Base-by-base conservation (phyloP, 2,797 vertebrate genomes). In the Anguilla marmorata region DNA sequence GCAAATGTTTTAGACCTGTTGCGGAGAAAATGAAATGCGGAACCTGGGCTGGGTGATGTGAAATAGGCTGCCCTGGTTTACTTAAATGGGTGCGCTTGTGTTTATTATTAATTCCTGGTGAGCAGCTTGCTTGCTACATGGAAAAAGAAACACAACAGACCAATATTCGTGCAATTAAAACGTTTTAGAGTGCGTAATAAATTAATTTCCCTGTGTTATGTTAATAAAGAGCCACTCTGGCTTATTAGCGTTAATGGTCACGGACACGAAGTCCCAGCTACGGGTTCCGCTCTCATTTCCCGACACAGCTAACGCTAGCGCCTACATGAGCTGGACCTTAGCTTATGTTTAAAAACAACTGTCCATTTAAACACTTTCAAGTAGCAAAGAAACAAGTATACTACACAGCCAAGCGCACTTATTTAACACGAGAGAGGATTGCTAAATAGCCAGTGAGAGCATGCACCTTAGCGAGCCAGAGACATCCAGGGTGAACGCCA, bases 1-100 rank as follows among this genome's bases (percentile, higher is more conserved):
- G 63, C 63, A 69, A n/a, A 69, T 27, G 63, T 69, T 69, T 69
- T n/a, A n/a, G 56, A 69, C 63, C 63, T 69, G 63, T 69, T 69
- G 63, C 63, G 27, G n/a, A 69, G 24, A 69, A 27, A 27, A n/a
- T 27, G 3, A 66, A 66, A 66, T 66, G 63, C 63, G 63, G 63
- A 66, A 69, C 63, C 63, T 69, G 63, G 60, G 21, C 60, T 63
- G 3, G 3, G 24, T n/a, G n/a, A n/a, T 69, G 63, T n/a, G 24
- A 5, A 11, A n/a, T 9, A 9, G n/a, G 0, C 19, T 24, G 19
- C 21, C 60, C 21, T 24, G 24, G 3, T n/a, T 69, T n/a, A 27
- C 24, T n/a, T 69, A n/a, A 69, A 69, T 69, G 1, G 21, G 63
- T n/a, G 24, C 27, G 24, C 63, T 69, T n/a, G 2, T 27, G 24